These are phyloP conservation scores for Phoebastria nigripes DNA, from an alignment of 2,797 vertebrate species.

Conservation along the genomic window DNA sequence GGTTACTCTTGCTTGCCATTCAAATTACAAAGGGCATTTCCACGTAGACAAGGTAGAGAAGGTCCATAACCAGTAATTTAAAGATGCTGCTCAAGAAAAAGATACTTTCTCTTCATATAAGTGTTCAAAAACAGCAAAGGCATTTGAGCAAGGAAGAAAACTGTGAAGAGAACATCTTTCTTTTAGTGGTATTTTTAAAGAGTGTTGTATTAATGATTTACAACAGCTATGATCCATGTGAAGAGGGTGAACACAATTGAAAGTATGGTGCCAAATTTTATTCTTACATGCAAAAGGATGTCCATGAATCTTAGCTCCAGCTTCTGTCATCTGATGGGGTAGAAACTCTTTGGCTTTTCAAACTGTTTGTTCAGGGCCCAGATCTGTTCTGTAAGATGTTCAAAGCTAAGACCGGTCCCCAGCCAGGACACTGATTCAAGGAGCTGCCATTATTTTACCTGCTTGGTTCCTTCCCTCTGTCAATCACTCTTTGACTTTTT, in stretches of 20 bases:
- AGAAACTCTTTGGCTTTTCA: not conserved
- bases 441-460: not conserved
- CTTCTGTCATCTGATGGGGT: not conserved
- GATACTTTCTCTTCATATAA: not conserved
- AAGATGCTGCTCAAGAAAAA: not conserved
- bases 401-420: not conserved
- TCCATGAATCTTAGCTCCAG: not conserved
- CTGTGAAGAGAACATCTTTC: not conserved
- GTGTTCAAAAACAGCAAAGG: not conserved
- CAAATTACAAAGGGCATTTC: not conserved
- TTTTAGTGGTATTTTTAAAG: not conserved
- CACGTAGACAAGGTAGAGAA: not conserved
- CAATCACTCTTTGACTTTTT: not conserved
- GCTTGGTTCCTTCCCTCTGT: not conserved
- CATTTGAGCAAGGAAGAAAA: not conserved
- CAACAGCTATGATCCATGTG: not conserved
- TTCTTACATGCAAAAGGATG: not conserved
- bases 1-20: not conserved
- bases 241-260: not conserved
- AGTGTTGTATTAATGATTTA: not conserved
- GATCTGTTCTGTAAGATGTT: not conserved
- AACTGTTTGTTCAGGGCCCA: fast-evolving
- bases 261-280: not conserved
- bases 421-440: not conserved
- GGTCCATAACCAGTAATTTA: not conserved